These are phyloP conservation scores for Pyrgus malvae DNA, from an alignment of 2,888 invertebrate genomes.

Conservation along the genomic window DNA sequence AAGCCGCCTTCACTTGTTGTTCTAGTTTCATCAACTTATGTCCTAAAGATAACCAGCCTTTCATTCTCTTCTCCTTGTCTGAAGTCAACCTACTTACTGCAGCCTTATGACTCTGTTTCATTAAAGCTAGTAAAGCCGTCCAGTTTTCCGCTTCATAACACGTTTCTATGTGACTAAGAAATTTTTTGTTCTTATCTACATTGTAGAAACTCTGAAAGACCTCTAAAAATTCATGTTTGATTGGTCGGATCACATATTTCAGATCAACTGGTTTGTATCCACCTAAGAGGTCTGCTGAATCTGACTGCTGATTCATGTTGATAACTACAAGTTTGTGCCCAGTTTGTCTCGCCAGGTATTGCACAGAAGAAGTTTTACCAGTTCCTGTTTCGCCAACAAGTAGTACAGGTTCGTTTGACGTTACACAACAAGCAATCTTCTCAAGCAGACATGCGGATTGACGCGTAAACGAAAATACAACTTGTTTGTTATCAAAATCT, in stretches of 20 bases:
- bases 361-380: conserved; percentile 97
- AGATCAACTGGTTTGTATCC: conserved; percentile 98
- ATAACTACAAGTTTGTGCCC: conserved; percentile 95
- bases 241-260: conserved; percentile 90
- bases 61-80: conserved; percentile 57
- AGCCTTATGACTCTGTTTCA: conserved; percentile 87
- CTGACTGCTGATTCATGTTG: conserved; percentile 99
- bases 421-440: conserved; percentile 91
- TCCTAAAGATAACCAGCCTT: conserved; percentile 85
- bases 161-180: conserved; percentile 89
- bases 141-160: conserved; percentile 89
- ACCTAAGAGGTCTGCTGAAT: conserved; percentile 97
- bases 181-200: conserved; percentile 89
- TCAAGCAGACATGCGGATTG: conserved; percentile 92
- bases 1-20: conserved; percentile 86
- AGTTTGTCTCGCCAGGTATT: conserved; percentile 92
- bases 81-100: conserved; percentile 80
- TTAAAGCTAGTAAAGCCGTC: conserved; percentile 86
- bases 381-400: conserved; percentile 99
- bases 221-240: conserved; percentile 91
- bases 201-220: conserved; percentile 91
- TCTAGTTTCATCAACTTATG: conserved; percentile 87
- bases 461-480: conserved; percentile 91
- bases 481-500: conserved; percentile 64
- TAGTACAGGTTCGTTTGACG: conserved; percentile 92